Percentiles rank a stretch among this genome's conserved stretches.
phyloP scores from a whole-genome alignment of 2,888 invertebrate genomes.

The Scelioninae gen. 2 region DNA sequence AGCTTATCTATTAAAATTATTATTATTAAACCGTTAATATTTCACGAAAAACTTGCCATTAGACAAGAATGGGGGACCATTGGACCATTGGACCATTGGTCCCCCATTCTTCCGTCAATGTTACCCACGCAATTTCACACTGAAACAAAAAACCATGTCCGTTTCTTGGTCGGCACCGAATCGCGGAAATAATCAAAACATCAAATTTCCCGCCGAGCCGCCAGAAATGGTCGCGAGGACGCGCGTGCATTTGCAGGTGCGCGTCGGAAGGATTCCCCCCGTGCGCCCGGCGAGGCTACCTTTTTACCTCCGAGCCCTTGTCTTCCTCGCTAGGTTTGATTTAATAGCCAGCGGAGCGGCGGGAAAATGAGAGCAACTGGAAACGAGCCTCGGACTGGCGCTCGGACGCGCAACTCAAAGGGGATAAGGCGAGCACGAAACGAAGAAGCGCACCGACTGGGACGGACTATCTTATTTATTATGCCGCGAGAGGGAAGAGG shows the following conservation, averaged over 20 bases:
- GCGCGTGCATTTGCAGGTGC: not conserved
- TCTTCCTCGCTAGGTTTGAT: slow-evolving; percentile 63
- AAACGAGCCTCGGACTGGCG: slow-evolving; percentile 58
- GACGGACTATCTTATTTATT: slow-evolving; percentile 65
- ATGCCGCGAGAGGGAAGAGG: slow-evolving; percentile 60
- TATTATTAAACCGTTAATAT: too few relatives aligned
- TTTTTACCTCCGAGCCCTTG: slow-evolving; percentile 59
- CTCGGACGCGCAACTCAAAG: slow-evolving; percentile 62
- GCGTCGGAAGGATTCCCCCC: not conserved
- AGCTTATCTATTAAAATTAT: too few relatives aligned
- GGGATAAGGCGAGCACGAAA: slow-evolving; percentile 56
- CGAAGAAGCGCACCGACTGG: slow-evolving; percentile 61
- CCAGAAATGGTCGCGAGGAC: not conserved
- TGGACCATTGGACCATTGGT: too few relatives aligned
- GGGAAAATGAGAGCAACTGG: slow-evolving; percentile 68
- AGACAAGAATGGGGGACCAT: too few relatives aligned
- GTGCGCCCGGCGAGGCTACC: slow-evolving; percentile 40
- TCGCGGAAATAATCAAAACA: slow-evolving; percentile 10
- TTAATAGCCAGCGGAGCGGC: slow-evolving; percentile 63
- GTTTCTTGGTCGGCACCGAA: not conserved
- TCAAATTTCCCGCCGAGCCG: not conserved
- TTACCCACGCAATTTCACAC: too few relatives aligned
- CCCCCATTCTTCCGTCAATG: too few relatives aligned
- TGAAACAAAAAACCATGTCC: too few relatives aligned
- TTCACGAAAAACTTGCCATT: too few relatives aligned